A percentile compares a stretch with the other conserved stretches of the same genome.
These are phyloP conservation scores for Lacerta bilineata DNA, from an alignment of 2,797 vertebrate genomes.

Conservation along the genomic window DNA sequence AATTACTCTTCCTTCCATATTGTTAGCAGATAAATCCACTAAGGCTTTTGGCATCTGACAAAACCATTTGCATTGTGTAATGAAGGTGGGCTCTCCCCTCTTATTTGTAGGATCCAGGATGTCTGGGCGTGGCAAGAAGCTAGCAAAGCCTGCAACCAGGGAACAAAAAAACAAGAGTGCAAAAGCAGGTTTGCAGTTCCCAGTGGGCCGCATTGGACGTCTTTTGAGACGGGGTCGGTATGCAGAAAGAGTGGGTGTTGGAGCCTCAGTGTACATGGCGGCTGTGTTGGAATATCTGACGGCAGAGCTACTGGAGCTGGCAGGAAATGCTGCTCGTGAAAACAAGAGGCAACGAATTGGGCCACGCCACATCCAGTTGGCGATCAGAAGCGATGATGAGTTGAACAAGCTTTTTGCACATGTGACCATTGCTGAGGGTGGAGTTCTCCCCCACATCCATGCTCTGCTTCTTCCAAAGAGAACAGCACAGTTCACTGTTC, in stretches of 20 bases:
- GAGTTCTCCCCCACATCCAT: conserved; percentile 83
- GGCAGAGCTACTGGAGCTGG: conserved; percentile 83
- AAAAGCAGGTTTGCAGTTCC: conserved; percentile 82
- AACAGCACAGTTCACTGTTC: neutral
- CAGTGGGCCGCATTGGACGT: conserved; percentile 80
- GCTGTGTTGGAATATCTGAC: conserved; percentile 82
- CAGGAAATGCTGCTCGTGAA: conserved; percentile 78
- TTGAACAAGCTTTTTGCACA: conserved; percentile 76
- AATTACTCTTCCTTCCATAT: neutral
- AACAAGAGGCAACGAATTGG: conserved; percentile 82
- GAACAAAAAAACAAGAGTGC: conserved; percentile 58
- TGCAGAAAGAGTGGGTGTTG: conserved; percentile 69
- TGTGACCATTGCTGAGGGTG: conserved; percentile 83
- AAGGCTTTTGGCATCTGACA: neutral
- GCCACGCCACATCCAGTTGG: conserved; percentile 84
- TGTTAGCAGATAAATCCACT: no score
- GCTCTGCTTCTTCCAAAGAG: conserved; percentile 68
- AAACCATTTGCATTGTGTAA: neutral
- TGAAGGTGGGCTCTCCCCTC: neutral
- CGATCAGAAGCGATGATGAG: conserved; percentile 83
- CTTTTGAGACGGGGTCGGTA: conserved; percentile 78
- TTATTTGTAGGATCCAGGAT: conserved; percentile 61
- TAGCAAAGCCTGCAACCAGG: conserved; percentile 38
- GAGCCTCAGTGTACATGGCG: conserved; percentile 77
- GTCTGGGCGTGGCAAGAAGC: conserved; percentile 83